These are phyloP conservation scores for Melopsittacus undulatus DNA, from an alignment of 2,797 vertebrate genomes.

Conservation along the genomic window DNA sequence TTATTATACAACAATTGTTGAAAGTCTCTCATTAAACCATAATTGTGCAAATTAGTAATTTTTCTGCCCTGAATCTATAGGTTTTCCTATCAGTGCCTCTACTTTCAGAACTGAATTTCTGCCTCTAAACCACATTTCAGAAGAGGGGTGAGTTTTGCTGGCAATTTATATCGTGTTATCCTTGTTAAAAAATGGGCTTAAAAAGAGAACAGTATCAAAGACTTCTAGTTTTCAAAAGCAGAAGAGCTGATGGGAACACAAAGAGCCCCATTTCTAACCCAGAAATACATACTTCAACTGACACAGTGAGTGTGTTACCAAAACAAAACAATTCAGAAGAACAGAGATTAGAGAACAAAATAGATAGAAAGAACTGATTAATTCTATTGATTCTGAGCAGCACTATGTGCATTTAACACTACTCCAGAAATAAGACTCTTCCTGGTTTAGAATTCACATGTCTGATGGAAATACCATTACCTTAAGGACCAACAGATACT, in stretches of 20 bases:
- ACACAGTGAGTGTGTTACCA: neutral
- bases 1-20: neutral
- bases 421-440: neutral
- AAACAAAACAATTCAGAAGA: conserved; percentile 36
- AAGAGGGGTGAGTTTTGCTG: neutral
- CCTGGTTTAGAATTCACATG: neutral
- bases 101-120: neutral
- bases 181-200: neutral
- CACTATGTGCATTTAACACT: neutral
- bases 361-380: conserved; percentile 9
- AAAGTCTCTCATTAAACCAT: neutral
- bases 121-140: neutral
- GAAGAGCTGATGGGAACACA: neutral
- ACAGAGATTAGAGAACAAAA: neutral
- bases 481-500: neutral
- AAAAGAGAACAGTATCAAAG: neutral
- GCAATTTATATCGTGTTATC: neutral
- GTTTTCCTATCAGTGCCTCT: neutral
- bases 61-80: neutral
- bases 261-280: neutral
- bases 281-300: neutral
- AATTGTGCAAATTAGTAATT: neutral
- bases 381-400: neutral
- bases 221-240: neutral
- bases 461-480: neutral